These are phyloP conservation scores for Ctenochaetus hawaiiensis DNA, from an alignment of 2,797 vertebrate species.

Conservation along the genomic window DNA sequence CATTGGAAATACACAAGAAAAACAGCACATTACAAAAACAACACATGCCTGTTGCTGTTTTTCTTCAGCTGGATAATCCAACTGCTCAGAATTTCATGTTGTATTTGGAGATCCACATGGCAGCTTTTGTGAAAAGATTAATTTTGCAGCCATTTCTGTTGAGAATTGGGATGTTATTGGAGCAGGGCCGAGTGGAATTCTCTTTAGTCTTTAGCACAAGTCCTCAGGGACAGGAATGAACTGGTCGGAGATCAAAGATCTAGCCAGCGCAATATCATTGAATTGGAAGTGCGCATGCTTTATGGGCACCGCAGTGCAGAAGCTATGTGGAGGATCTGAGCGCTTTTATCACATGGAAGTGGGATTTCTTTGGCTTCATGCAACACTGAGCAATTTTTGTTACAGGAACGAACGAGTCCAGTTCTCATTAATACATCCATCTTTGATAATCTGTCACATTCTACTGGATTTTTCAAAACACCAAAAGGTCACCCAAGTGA, in stretches of 20 bases:
- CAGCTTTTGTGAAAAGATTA: constrained; percentile 1
- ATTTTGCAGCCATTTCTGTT: neutral
- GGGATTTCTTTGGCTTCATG: too few relatives aligned
- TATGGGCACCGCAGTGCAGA: too few relatives aligned
- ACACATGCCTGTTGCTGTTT: neutral
- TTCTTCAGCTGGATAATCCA: neutral
- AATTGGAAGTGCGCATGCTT: neutral
- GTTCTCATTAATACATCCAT: neutral
- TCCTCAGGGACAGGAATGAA: constrained; percentile 1
- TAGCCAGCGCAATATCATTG: neutral
- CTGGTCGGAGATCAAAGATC: neutral
- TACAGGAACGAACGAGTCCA: too few relatives aligned
- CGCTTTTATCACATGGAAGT: too few relatives aligned
- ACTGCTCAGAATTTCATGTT: neutral
- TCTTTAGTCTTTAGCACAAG: neutral
- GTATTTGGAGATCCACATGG: neutral
- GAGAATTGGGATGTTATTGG: constrained; percentile 3
- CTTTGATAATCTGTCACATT: constrained; percentile 9
- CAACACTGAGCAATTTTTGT: too few relatives aligned
- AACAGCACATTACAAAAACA: neutral
- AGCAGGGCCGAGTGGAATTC: neutral
- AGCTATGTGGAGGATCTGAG: too few relatives aligned
- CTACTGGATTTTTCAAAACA: constrained; percentile 18
- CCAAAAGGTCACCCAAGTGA: constrained; percentile 29
- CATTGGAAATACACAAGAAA: neutral